phyloP scores from a whole-genome alignment of 2,113 vertebrate species.

The Aramus guarauna region DNA sequence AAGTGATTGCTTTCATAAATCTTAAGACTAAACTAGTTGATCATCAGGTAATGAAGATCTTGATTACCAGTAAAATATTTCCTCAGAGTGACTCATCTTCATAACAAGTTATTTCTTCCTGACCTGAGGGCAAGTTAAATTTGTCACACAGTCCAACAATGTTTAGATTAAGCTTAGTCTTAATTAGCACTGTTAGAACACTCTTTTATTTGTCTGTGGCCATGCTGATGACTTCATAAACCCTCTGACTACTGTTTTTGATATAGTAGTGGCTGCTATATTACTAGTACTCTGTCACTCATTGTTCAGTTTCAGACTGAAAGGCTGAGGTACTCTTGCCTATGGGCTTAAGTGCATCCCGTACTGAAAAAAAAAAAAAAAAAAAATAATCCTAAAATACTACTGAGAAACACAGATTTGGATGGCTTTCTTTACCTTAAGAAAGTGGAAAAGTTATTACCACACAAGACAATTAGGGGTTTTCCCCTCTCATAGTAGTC shows the following conservation, averaged over 20 bases:
- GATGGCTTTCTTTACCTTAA: neutral
- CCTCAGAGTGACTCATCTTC: neutral
- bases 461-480: neutral
- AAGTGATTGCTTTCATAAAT: neutral
- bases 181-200: neutral
- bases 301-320: neutral
- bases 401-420: neutral
- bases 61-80: neutral
- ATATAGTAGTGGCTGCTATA: neutral
- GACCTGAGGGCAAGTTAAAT: neutral
- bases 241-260: neutral
- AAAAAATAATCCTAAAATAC: neutral
- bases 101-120: neutral
- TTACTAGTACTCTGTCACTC: neutral
- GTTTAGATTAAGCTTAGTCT: neutral
- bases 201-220: neutral
- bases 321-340: neutral
- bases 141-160: neutral
- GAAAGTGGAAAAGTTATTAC: neutral
- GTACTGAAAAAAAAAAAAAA: neutral
- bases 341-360: neutral
- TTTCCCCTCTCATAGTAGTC: neutral
- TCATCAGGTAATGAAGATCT: neutral
- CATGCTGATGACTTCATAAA: neutral
- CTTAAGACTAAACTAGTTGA: neutral